Conservation (phyloP, 2,888 invertebrate genomes). For the Clanis bilineata region DNA sequence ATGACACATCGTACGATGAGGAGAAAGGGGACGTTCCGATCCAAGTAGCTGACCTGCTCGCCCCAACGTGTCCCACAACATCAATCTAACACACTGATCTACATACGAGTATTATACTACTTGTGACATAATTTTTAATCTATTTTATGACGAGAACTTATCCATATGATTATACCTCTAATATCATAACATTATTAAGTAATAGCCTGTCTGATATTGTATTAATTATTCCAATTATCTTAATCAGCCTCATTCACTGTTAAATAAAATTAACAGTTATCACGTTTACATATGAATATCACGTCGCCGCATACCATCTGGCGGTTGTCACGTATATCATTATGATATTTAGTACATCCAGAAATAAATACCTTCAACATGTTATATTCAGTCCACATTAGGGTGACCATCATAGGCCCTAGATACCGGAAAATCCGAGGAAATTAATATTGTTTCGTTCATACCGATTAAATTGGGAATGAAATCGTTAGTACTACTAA, state of each 20-base stretch:
- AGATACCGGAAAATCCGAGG: too few relatives aligned
- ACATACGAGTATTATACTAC: constrained; percentile 19
- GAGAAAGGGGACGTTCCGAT: constrained; percentile 47
- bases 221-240: background rate
- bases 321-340: background rate
- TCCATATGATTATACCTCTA: background rate
- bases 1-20: constrained; percentile 39
- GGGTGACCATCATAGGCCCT: too few relatives aligned
- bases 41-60: constrained; percentile 38
- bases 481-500: too few relatives aligned
- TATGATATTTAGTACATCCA: too few relatives aligned
- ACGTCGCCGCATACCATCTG: background rate
- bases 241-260: background rate
- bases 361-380: too few relatives aligned
- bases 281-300: constrained; percentile 1
- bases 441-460: too few relatives aligned
- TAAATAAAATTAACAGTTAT: background rate
- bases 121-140: background rate
- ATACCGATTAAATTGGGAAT: too few relatives aligned
- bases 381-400: too few relatives aligned
- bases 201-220: background rate
- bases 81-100: constrained; percentile 36
- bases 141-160: background rate
- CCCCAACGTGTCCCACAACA: constrained; percentile 26
- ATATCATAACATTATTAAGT: background rate